These are phyloP conservation scores for Kryptolebias marmoratus DNA, from an alignment of 2,113 vertebrate species.

Conservation along the genomic window DNA sequence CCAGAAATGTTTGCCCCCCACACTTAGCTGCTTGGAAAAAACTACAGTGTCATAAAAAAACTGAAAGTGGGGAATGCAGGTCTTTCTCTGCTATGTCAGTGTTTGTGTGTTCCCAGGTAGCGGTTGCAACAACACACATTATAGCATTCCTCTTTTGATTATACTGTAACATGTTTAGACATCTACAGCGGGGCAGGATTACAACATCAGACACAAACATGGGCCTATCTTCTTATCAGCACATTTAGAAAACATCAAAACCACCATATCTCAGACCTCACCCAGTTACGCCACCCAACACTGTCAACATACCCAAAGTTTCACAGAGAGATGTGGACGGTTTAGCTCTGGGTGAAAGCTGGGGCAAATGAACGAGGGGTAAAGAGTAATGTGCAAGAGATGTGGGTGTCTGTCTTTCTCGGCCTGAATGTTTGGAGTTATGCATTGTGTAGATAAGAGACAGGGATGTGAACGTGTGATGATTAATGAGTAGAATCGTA, in stretches of 20 bases:
- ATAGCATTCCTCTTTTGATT: conserved; percentile 45
- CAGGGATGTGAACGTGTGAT: conserved; percentile 72
- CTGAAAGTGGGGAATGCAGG: background rate
- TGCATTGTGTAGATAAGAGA: conserved; percentile 55
- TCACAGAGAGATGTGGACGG: conserved; percentile 5
- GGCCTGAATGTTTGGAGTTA: conserved; percentile 45
- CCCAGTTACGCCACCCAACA: conserved; percentile 52
- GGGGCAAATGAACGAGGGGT: conserved; percentile 22
- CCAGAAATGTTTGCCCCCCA: too few relatives aligned
- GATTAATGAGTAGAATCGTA: conserved; percentile 69
- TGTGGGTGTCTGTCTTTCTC: conserved; percentile 52
- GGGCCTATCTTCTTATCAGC: conserved; percentile 57
- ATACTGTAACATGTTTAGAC: conserved; percentile 61
- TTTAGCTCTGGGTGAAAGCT: conserved; percentile 31
- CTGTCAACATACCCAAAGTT: conserved; percentile 37
- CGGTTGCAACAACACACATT: conserved; percentile 14
- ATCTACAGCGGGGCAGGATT: conserved; percentile 50
- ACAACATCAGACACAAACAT: conserved; percentile 46
- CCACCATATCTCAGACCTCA: conserved; percentile 56
- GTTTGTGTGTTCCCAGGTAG: conserved; percentile 10
- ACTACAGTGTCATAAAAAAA: background rate
- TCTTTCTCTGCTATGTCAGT: background rate
- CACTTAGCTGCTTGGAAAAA: background rate
- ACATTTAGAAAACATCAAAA: conserved; percentile 65
- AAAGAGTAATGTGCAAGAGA: conserved; percentile 38